Percentiles rank a stretch among this genome's conserved stretches.
Conservation (phyloP, 2,797 vertebrate genomes). For the Brotula barbata region DNA sequence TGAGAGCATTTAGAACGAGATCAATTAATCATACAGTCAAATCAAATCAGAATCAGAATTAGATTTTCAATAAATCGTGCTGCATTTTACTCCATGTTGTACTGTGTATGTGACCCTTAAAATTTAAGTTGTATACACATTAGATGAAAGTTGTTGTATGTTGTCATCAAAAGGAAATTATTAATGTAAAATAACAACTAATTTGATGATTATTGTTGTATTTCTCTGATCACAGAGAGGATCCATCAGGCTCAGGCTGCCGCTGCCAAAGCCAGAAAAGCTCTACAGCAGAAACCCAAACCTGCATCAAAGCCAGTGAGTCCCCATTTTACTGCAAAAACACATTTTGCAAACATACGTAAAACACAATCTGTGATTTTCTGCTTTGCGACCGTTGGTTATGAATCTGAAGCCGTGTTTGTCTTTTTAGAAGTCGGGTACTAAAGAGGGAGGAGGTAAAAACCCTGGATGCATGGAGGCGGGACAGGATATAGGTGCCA, state of each 20-base stretch:
- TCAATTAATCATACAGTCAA: too few relatives aligned
- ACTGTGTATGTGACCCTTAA: too few relatives aligned
- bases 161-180: too few relatives aligned
- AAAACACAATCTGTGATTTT: not conserved
- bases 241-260: conserved; percentile 98
- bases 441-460: conserved; percentile 87
- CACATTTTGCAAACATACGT: not conserved
- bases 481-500: conserved; percentile 77
- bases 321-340: conserved; percentile 24
- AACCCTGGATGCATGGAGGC: conserved; percentile 70
- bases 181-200: too few relatives aligned
- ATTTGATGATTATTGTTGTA: not conserved
- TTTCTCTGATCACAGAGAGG: conserved; percentile 79
- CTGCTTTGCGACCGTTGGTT: not conserved
- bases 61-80: too few relatives aligned
- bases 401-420: conserved; percentile 13
- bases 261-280: conserved; percentile 96
- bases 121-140: too few relatives aligned
- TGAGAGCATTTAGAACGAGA: too few relatives aligned
- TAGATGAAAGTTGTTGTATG: too few relatives aligned
- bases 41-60: too few relatives aligned
- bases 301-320: conserved; percentile 90
- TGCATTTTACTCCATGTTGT: too few relatives aligned
- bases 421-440: conserved; percentile 85
- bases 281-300: conserved; percentile 96